Evolutionary conservation across 1,140 invertebrate genomes (phyloP), one percentile per base, ranked within the genome.

Genomic region (Diuraphis noxia): DNA sequence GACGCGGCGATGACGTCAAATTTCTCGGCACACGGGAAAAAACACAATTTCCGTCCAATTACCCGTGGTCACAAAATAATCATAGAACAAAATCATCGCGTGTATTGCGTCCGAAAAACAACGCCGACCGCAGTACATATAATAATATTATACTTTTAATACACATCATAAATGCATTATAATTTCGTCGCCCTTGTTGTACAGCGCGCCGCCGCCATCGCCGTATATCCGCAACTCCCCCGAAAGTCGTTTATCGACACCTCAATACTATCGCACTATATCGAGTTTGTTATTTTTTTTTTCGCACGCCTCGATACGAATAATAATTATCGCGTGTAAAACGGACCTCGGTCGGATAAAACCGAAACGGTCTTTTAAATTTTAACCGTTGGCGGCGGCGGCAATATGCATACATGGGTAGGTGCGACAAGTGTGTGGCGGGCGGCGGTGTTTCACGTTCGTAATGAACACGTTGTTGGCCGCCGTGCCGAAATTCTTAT

Each of bases 401-500:
- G 25, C 9, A 2, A 63, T 38, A 38, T 25, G 38, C 13, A 43
- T 43, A 43, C 13, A 46, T 17, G 17, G 43, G 43, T 46, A 46
- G 43, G 43, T 49, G 46, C 46, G 19, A 49, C 46, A 49, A 49
- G 46, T 23, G 72, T 34, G 36, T 38, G 36, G 21, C 79, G 79
- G 19, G 81, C 40, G 38, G 10, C 40, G 40, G 81, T 4, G 40
- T 41, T 13, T 36, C 13, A 1, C 21, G 38, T 36, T 41, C 85
- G 46, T 86, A 86, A 86, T 86, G 46, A 86, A 86, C 85, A 52
- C 85, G 85, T 85, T 43, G 84, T 86, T 86, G 85, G 5, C 79
- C 79, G 21, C 79, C 25, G 84, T 46, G 8, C 34, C 85, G 85
- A 86, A 86, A 52, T 86, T 49, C 34, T 86, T 86, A 36, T 79